Percentiles rank a stretch among this genome's conserved stretches.
These are phyloP conservation scores for Micropterix aruncella DNA, from an alignment of 2,888 invertebrate species.

Conservation along the genomic window DNA sequence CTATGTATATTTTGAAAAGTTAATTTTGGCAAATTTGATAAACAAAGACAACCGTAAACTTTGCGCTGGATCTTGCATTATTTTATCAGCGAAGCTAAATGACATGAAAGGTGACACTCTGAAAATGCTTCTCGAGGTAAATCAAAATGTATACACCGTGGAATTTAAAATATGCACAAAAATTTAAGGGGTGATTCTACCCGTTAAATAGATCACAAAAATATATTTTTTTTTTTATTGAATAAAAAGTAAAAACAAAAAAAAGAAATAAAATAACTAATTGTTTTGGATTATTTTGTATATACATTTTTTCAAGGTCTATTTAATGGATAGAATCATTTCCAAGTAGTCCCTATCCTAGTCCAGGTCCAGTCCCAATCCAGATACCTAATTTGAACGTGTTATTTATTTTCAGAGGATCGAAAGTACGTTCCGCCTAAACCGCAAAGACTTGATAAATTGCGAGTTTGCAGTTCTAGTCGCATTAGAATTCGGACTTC, in stretches of 20 bases:
- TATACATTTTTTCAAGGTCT: too few species aligned
- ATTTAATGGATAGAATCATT: too few species aligned
- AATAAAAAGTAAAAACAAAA: neutral
- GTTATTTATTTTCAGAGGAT: slow-evolving; percentile 60
- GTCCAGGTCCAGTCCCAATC: neutral
- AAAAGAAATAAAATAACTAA: too few species aligned
- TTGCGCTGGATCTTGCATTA: slow-evolving; percentile 87
- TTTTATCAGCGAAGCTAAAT: slow-evolving; percentile 92
- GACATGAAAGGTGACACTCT: slow-evolving; percentile 88
- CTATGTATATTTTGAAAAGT: slow-evolving; percentile 96
- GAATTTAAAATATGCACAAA: too few species aligned
- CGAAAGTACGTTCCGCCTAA: slow-evolving; percentile 80
- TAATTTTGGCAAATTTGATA: slow-evolving; percentile 81
- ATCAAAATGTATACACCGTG: too few species aligned
- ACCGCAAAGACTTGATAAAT: slow-evolving; percentile 76
- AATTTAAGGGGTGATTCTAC: too few species aligned
- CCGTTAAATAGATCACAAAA: too few species aligned
- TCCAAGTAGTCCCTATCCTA: neutral
- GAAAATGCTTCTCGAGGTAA: slow-evolving; percentile 71
- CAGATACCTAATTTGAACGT: too few species aligned
- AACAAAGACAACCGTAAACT: slow-evolving; percentile 92
- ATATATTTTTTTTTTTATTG: neutral
- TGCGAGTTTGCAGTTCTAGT: slow-evolving; percentile 93
- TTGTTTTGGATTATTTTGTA: neutral
- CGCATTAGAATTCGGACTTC: slow-evolving; percentile 87